A percentile compares a stretch with the other conserved stretches of the same genome.
Evolutionary conservation across 2,797 vertebrate genomes (phyloP).

Genomic region (Amblyraja radiata): DNA sequence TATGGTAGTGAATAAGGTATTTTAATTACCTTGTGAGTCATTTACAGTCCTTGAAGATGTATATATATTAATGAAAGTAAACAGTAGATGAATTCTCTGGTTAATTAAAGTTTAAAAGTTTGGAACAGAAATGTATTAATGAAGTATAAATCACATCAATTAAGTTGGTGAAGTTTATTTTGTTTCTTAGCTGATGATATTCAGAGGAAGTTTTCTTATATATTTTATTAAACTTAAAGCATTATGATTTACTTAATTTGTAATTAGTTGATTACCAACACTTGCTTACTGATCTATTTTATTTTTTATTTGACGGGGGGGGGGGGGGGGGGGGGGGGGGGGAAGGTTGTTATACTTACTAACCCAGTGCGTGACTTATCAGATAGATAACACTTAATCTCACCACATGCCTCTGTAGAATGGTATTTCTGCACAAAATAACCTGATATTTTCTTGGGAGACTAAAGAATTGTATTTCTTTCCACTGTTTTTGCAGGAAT

Average conservation of each 20-base stretch:
- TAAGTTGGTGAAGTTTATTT: background rate
- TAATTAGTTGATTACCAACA: no score
- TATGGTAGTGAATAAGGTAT: background rate
- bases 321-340: no score
- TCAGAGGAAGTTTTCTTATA: background rate
- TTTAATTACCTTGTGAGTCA: background rate
- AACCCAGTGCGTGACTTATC: no score
- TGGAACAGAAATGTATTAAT: background rate
- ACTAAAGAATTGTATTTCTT: conserved; percentile 16
- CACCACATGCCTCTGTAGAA: no score
- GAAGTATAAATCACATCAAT: background rate
- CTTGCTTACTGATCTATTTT: background rate
- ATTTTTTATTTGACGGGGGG: background rate
- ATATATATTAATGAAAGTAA: background rate
- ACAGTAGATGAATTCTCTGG: background rate
- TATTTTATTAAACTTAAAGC: background rate
- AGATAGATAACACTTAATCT: background rate
- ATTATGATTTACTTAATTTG: background rate
- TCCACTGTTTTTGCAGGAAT: conserved; percentile 63
- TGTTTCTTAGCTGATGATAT: no score
- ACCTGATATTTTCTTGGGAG: background rate
- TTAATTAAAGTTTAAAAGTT: background rate
- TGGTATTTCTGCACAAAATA: background rate
- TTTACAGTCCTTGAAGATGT: background rate
- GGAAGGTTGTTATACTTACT: background rate